These are phyloP conservation scores for Antheraea yamamai DNA, from an alignment of 2,888 invertebrate genomes.

Conservation along the genomic window DNA sequence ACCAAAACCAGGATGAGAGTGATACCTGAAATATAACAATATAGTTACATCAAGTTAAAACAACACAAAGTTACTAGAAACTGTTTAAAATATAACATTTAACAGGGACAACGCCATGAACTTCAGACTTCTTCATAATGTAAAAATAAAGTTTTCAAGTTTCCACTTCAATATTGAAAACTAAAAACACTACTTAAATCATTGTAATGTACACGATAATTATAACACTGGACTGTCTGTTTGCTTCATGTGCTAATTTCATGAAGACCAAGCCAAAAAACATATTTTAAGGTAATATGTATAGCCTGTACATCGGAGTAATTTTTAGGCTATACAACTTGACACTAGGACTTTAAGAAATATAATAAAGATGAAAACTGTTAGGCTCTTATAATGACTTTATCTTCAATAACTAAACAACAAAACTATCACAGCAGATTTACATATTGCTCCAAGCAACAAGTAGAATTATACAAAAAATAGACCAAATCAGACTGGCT, in stretches of 20 bases:
- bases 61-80: neutral
- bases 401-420: too few relatives aligned
- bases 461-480: too few relatives aligned
- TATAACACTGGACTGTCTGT: neutral
- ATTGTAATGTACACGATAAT: neutral
- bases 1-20: slow-evolving; percentile 99
- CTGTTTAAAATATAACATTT: too few relatives aligned
- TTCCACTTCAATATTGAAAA: neutral
- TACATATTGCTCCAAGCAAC: too few relatives aligned
- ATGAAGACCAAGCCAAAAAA: neutral
- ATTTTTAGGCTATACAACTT: neutral
- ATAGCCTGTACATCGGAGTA: neutral
- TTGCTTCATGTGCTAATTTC: neutral
- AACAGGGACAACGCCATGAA: too few relatives aligned
- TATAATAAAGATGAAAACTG: neutral
- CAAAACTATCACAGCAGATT: too few relatives aligned
- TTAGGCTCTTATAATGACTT: too few relatives aligned
- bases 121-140: too few relatives aligned
- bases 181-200: neutral
- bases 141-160: too few relatives aligned
- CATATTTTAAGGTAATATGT: too few relatives aligned
- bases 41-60: neutral
- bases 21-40: slow-evolving; percentile 85
- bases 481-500: too few relatives aligned
- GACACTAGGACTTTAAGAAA: neutral